Conservation (phyloP, 2,888 invertebrate species). For the Julus scanicus region DNA sequence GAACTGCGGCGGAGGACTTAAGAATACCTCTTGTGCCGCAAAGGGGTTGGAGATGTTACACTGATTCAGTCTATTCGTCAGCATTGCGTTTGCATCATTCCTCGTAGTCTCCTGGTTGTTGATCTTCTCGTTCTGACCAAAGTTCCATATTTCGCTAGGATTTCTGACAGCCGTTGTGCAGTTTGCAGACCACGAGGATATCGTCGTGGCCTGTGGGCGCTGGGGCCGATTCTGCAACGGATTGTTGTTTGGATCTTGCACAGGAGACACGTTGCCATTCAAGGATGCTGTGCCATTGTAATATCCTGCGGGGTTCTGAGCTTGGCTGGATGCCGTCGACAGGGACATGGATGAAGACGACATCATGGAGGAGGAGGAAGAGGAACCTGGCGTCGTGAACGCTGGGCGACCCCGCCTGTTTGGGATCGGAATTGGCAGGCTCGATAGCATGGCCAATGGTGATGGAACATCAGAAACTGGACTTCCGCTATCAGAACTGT, state of each 20-base stretch:
- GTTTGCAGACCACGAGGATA: not conserved
- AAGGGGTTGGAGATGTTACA: conserved; percentile 3
- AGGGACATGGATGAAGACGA: conserved; percentile 52
- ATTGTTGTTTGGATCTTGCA: conserved; percentile 49
- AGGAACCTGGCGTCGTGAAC: conserved; percentile 20
- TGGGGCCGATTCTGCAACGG: conserved; percentile 45
- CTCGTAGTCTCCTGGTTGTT: not conserved
- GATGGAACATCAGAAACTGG: conserved; percentile 29
- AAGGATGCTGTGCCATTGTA: not conserved
- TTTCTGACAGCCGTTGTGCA: not conserved
- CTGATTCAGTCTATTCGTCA: conserved; percentile 1
- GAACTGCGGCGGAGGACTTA: conserved; percentile 43
- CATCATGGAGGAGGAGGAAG: conserved; percentile 38
- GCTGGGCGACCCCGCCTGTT: conserved; percentile 9
- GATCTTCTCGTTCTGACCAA: not conserved
- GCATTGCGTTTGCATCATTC: not conserved
- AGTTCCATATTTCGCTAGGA: conserved; percentile 46
- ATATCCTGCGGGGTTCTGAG: not conserved
- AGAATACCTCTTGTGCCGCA: not conserved
- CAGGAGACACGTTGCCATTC: not conserved
- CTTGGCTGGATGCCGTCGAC: conserved; percentile 31
- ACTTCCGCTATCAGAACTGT: conserved; percentile 45
- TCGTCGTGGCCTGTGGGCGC: not conserved
- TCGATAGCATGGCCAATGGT: conserved; percentile 3
- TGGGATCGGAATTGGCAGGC: conserved; percentile 58